Evolutionary conservation across 2,888 invertebrate genomes (phyloP).

Genomic region (Lasioglossum pauxillum): DNA sequence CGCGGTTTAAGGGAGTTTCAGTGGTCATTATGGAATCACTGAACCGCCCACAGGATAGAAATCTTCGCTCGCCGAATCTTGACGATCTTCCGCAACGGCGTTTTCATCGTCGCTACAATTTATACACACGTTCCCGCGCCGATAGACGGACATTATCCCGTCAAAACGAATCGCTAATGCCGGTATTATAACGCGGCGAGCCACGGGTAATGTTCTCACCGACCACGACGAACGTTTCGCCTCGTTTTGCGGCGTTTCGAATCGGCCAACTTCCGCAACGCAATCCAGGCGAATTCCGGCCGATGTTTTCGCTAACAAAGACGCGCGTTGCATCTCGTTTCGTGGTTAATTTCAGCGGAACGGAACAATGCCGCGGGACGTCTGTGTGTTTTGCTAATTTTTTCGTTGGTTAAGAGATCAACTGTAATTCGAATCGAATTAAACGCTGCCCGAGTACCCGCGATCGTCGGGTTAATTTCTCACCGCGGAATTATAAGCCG

Average conservation of each 20-base stretch:
- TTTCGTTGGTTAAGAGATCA: background rate
- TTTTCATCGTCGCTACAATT: background rate
- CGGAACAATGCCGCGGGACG: background rate
- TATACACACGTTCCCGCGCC: background rate
- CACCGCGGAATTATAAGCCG: background rate
- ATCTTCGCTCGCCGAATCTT: constrained; percentile 1
- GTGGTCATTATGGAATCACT: constrained; percentile 19
- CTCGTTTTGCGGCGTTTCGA: constrained; percentile 22
- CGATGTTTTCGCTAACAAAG: constrained; percentile 7
- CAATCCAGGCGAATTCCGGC: constrained; percentile 12
- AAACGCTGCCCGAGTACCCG: background rate
- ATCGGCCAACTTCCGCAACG: constrained; percentile 21
- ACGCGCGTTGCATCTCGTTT: constrained; percentile 9
- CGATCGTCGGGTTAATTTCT: background rate
- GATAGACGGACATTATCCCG: background rate
- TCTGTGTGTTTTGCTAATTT: background rate
- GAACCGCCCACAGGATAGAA: background rate
- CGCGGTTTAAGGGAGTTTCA: constrained; percentile 23
- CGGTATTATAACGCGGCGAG: constrained; percentile 2
- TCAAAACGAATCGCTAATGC: constrained; percentile 13
- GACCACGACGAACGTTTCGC: constrained; percentile 7
- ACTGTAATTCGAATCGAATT: background rate
- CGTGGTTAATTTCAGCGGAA: background rate
- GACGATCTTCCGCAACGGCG: background rate
- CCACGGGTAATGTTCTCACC: constrained; percentile 18